These are phyloP conservation scores for Anolis apletophallus DNA, from an alignment of 2,797 vertebrate genomes.

Conservation along the genomic window DNA sequence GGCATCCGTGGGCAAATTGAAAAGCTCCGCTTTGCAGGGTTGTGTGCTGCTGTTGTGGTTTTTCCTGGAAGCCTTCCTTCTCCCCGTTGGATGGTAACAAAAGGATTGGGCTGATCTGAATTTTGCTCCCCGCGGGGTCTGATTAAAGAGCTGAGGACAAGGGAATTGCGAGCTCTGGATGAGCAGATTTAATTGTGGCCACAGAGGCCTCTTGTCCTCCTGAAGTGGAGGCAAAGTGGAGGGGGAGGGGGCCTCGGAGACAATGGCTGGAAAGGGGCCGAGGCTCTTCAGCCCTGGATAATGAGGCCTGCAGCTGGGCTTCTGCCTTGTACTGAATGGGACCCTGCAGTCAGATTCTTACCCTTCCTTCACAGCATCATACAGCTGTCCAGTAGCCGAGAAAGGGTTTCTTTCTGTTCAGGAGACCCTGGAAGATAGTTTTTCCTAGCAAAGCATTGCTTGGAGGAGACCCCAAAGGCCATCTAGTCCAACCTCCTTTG, in stretches of 20 bases:
- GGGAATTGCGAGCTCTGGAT: not conserved
- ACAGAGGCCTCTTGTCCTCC: not conserved
- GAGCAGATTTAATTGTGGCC: slow-evolving; percentile 24
- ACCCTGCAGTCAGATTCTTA: too few species aligned
- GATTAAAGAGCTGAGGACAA: not conserved
- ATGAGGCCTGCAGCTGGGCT: slow-evolving; percentile 4
- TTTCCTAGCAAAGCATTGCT: too few species aligned
- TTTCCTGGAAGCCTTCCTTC: not conserved
- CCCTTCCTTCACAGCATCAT: too few species aligned
- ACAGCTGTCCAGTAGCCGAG: too few species aligned
- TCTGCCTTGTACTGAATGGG: not conserved
- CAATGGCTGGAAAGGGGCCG: accelerated
- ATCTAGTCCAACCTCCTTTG: not conserved
- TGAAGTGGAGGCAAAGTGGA: slow-evolving; percentile 47
- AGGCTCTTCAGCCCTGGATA: slow-evolving; percentile 45
- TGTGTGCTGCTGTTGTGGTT: slow-evolving; percentile 6
- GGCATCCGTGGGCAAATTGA: not conserved
- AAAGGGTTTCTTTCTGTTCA: too few species aligned
- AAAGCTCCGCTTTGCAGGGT: not conserved
- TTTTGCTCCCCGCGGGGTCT: accelerated
- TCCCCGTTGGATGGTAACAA: not conserved
- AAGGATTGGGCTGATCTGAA: not conserved
- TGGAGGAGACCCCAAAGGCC: not conserved
- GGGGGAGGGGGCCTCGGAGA: slow-evolving; percentile 40
- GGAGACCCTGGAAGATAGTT: too few species aligned